A percentile compares a stretch with the other conserved stretches of the same genome.
phyloP scores from a whole-genome alignment of 2,797 vertebrate species.

The Staurois parvus region DNA sequence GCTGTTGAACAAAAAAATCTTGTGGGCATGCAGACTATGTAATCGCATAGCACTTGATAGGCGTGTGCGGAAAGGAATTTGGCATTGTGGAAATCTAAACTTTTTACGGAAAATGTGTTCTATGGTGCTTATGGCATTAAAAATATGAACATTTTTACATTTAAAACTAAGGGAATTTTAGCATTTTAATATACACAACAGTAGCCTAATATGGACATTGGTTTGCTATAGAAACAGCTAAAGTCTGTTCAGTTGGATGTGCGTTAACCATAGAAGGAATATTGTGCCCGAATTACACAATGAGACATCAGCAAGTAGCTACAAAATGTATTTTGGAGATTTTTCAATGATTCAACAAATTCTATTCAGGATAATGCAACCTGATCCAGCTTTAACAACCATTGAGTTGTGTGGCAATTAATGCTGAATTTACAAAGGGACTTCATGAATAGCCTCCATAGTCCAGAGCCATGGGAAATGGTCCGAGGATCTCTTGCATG shows the following conservation, averaged over 20 bases:
- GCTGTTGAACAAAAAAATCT: constrained; percentile 15
- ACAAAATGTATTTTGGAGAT: constrained; percentile 36
- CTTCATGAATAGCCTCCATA: constrained; percentile 37
- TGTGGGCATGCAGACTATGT: constrained; percentile 5
- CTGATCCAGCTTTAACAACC: constrained; percentile 38
- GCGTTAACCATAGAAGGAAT: neutral
- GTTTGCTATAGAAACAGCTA: neutral
- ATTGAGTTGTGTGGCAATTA: constrained; percentile 37
- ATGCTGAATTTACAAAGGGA: constrained; percentile 39
- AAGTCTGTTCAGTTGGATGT: neutral
- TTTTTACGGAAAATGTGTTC: too few relatives aligned
- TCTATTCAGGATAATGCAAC: constrained; percentile 45
- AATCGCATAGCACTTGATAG: neutral
- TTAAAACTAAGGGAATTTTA: too few relatives aligned
- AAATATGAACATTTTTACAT: too few relatives aligned
- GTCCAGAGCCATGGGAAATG: constrained; percentile 44
- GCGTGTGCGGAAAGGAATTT: too few relatives aligned
- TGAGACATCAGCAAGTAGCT: constrained; percentile 10
- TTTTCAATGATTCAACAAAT: constrained; percentile 20
- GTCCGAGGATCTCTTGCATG: neutral
- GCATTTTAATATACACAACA: too few relatives aligned
- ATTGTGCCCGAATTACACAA: neutral
- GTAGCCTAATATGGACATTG: neutral
- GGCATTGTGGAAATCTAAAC: too few relatives aligned
- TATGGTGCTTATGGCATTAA: too few relatives aligned